Percentiles rank a stretch among this genome's conserved stretches.
These are phyloP conservation scores for Hoplostethus atlanticus DNA, from an alignment of 2,797 vertebrate species.

Conservation along the genomic window DNA sequence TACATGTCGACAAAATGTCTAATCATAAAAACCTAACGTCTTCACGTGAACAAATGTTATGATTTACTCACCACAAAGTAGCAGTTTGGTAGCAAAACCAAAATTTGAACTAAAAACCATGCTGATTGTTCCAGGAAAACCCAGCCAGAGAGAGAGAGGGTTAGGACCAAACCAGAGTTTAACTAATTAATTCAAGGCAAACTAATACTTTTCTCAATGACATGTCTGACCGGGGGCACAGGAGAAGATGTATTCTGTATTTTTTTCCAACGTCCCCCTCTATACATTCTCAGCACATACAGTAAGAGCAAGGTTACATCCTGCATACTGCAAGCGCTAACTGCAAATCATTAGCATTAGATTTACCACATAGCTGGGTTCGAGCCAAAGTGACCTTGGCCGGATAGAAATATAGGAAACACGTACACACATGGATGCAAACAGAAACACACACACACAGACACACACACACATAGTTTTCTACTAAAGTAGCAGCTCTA, in stretches of 20 bases:
- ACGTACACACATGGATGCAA: slow-evolving; percentile 38
- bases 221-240: slow-evolving; percentile 10
- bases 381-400: slow-evolving; percentile 63
- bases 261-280: slow-evolving; percentile 41
- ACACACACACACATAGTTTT: background rate
- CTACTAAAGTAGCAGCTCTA: slow-evolving; percentile 16
- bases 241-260: slow-evolving; percentile 42
- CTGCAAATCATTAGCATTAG: slow-evolving; percentile 60
- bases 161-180: background rate
- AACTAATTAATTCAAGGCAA: slow-evolving; percentile 16
- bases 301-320: slow-evolving; percentile 46
- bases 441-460: slow-evolving; percentile 12
- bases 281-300: slow-evolving; percentile 37
- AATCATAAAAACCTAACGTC: background rate
- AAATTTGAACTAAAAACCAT: too few relatives aligned
- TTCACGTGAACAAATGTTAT: background rate
- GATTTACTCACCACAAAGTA: background rate
- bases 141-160: background rate
- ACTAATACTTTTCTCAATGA: slow-evolving; percentile 41
- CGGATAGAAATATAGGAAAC: slow-evolving; percentile 26
- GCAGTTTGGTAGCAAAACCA: background rate
- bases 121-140: background rate
- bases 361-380: slow-evolving; percentile 46
- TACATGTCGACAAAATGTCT: background rate
- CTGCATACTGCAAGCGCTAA: slow-evolving; percentile 40